These are phyloP conservation scores for Ariolimax columbianus DNA, from an alignment of 2,888 invertebrate genomes.

Conservation along the genomic window DNA sequence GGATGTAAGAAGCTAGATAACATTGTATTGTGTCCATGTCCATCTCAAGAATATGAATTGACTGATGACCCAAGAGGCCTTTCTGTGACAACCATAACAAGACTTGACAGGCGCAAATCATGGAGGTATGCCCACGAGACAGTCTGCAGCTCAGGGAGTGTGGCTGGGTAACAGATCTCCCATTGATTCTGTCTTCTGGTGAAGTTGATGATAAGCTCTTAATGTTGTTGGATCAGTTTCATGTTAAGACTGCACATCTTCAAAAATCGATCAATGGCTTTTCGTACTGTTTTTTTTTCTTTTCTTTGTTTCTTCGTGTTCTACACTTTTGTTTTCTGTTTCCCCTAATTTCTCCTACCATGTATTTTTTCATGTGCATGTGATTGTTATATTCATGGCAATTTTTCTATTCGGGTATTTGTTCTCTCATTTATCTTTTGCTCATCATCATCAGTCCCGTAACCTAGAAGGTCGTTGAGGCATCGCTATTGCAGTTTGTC, in stretches of 20 bases:
- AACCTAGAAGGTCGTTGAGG: too few species aligned
- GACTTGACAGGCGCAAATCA: slow-evolving; percentile 8
- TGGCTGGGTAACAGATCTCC: background rate
- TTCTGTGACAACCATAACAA: background rate
- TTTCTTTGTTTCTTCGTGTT: background rate
- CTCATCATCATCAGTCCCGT: too few species aligned
- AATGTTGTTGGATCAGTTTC: slow-evolving; percentile 8
- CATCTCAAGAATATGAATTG: background rate
- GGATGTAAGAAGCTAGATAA: background rate
- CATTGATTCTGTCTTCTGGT: slow-evolving; percentile 9
- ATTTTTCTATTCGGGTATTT: too few species aligned
- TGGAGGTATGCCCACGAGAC: background rate
- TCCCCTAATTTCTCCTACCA: background rate
- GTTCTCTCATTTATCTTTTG: too few species aligned
- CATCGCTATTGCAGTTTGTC: too few species aligned
- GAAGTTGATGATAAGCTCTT: slow-evolving; percentile 3
- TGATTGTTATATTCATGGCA: background rate
- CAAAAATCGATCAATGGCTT: background rate
- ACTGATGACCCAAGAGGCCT: background rate
- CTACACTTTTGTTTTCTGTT: background rate
- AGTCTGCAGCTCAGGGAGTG: background rate
- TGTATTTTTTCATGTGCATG: background rate
- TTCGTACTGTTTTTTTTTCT: background rate
- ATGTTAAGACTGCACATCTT: background rate
- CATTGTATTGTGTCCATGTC: background rate